These are phyloP conservation scores for Rhodinocichla rosea DNA, from an alignment of 2,113 vertebrate genomes.

Conservation along the genomic window DNA sequence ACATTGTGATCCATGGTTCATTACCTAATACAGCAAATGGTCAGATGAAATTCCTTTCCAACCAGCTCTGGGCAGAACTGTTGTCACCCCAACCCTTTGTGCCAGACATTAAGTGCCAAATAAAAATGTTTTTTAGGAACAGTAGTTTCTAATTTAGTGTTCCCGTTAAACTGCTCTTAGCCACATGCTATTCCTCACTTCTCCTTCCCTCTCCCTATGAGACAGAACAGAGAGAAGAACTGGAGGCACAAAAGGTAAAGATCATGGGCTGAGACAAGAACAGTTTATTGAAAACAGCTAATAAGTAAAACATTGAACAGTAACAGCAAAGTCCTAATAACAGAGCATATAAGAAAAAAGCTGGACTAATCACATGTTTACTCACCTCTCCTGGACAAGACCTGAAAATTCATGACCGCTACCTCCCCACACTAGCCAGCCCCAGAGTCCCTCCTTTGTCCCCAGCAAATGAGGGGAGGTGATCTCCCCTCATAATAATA, in stretches of 20 bases:
- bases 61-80: neutral
- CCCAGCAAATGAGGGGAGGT: neutral
- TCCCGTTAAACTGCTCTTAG: neutral
- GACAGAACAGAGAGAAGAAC: neutral
- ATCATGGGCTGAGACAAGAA: neutral
- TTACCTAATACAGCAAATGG: neutral
- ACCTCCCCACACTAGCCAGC: neutral
- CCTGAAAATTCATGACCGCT: neutral
- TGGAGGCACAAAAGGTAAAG: neutral
- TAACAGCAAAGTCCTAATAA: neutral
- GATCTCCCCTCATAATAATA: neutral
- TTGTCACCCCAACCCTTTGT: neutral
- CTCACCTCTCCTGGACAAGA: neutral
- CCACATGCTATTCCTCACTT: neutral
- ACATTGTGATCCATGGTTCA: neutral
- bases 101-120: fast-evolving
- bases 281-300: neutral
- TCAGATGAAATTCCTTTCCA: neutral
- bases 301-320: neutral
- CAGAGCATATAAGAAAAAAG: neutral
- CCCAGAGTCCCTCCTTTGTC: neutral
- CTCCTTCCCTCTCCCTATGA: neutral
- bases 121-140: neutral
- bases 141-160: neutral
- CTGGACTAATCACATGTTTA: neutral